These are phyloP conservation scores for Campylomormyrus tamandua DNA, from an alignment of 2,113 vertebrate species.

Conservation along the genomic window DNA sequence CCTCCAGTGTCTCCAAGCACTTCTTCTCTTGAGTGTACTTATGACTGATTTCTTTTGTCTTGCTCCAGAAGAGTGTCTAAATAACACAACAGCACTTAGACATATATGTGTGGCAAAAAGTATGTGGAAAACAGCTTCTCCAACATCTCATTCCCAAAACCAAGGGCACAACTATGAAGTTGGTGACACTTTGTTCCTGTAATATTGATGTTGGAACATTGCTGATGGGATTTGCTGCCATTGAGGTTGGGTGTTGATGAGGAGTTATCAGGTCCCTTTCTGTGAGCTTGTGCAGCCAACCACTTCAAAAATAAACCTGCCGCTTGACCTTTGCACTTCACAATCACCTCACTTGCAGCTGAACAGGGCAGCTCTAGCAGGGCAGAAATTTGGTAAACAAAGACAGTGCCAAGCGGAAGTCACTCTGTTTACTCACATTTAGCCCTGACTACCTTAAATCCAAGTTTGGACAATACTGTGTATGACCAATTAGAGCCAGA, in stretches of 20 bases:
- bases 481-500: no score
- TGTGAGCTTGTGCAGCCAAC: background rate
- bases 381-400: background rate
- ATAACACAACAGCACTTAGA: background rate
- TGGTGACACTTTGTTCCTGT: background rate
- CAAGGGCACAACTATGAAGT: background rate
- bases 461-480: no score
- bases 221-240: background rate
- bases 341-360: background rate
- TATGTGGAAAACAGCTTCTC: background rate
- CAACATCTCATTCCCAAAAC: background rate
- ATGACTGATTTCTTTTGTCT: constrained; percentile 58
- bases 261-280: background rate
- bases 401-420: background rate
- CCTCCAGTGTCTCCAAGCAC: constrained; percentile 68
- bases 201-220: background rate
- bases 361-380: background rate
- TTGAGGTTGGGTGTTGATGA: background rate
- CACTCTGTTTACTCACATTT: no score
- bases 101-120: background rate
- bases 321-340: background rate
- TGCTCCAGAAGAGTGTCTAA: constrained; percentile 84
- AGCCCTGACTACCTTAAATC: no score
- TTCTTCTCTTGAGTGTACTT: constrained; percentile 43
- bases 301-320: background rate